Conservation (phyloP, 2,797 vertebrate species). For the Acanthurus tractus region DNA sequence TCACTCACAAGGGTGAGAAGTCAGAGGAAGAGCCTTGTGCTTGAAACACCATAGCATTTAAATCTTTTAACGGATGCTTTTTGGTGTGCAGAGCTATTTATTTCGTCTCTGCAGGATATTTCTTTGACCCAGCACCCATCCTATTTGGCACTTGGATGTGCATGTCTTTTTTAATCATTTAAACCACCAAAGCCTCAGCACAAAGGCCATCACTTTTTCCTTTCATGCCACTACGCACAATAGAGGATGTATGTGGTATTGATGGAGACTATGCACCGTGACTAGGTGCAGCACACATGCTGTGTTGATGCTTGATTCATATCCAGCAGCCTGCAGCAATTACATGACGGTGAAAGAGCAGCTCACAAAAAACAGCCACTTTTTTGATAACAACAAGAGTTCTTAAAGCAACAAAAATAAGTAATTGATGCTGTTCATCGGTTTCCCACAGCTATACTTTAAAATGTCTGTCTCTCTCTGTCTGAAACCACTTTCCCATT, state of each 20-base stretch:
- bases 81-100: too few relatives aligned
- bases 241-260: slow-evolving; percentile 12
- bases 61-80: too few relatives aligned
- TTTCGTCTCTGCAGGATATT: too few relatives aligned
- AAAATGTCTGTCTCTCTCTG: slow-evolving; percentile 34
- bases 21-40: too few relatives aligned
- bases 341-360: slow-evolving; percentile 40
- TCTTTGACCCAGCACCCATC: too few relatives aligned
- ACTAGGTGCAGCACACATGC: slow-evolving; percentile 41
- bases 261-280: slow-evolving; percentile 18
- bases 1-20: too few relatives aligned
- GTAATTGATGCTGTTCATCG: slow-evolving; percentile 55
- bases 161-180: neutral
- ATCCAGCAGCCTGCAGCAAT: slow-evolving; percentile 51
- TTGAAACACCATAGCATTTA: too few relatives aligned
- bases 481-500: slow-evolving; percentile 55
- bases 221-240: slow-evolving; percentile 21
- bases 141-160: too few relatives aligned
- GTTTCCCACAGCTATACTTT: slow-evolving; percentile 48
- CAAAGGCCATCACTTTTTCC: neutral
- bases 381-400: slow-evolving; percentile 23
- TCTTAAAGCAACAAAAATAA: slow-evolving; percentile 42
- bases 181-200: slow-evolving; percentile 5
- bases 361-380: slow-evolving; percentile 23
- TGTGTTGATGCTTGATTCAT: slow-evolving; percentile 38